Conservation (phyloP, 2,797 vertebrate species). For the Molossus molossus region DNA sequence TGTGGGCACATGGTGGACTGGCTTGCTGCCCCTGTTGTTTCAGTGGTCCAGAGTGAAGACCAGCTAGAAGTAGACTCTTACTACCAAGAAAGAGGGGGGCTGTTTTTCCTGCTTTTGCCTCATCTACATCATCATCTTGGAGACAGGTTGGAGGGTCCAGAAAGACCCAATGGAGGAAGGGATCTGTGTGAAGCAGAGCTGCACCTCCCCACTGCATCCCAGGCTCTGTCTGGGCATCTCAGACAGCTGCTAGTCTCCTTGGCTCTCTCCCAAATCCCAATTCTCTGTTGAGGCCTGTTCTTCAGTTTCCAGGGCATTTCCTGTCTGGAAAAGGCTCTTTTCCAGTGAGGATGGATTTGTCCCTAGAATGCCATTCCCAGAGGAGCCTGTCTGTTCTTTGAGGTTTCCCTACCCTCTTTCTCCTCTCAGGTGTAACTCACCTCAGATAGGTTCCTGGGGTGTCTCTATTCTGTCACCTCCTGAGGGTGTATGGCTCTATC, state of each 20-base stretch:
- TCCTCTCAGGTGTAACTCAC: neutral
- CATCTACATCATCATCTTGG: neutral
- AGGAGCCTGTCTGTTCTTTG: neutral
- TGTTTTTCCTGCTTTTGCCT: neutral
- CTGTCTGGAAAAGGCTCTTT: neutral
- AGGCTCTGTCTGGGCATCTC: neutral
- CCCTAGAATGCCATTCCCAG: neutral
- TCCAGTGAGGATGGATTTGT: neutral
- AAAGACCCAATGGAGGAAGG: neutral
- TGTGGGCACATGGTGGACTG: neutral
- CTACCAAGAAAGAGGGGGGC: neutral
- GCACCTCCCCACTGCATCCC: neutral
- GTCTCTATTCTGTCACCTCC: neutral
- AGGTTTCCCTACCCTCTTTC: neutral
- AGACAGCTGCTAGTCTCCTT: neutral
- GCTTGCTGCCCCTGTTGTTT: neutral
- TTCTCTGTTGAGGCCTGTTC: neutral
- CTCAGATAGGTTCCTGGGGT: neutral
- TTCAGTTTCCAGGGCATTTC: neutral
- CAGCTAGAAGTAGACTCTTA: neutral
- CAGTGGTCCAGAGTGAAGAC: neutral
- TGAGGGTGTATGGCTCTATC: neutral
- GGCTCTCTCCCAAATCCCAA: neutral
- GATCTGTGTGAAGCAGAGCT: neutral
- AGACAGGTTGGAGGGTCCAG: neutral